Percentiles rank a stretch among this genome's conserved stretches.
Conservation (phyloP, 92 coral and sea anemone species). For the Chrysogorgia sp. region DNA sequence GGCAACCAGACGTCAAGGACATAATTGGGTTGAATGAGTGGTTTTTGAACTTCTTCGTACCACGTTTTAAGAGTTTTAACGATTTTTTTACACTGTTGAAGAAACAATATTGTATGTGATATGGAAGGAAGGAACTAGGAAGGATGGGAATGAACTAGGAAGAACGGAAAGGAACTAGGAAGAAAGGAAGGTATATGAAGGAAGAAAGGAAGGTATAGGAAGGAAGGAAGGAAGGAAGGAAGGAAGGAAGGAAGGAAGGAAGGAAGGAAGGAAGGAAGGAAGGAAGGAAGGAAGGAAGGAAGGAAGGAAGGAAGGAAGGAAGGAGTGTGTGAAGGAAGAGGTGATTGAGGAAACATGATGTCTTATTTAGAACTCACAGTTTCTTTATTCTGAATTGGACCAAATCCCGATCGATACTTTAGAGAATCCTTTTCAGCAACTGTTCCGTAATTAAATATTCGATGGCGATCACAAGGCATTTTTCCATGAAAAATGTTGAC, state of each 20-base stretch:
- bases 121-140: neutral
- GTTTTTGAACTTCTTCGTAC: conserved; percentile 40
- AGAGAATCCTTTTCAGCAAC: conserved; percentile 57
- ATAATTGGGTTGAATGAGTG: conserved; percentile 42
- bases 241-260: conserved; percentile 39
- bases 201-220: neutral
- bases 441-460: conserved; percentile 61
- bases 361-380: conserved; percentile 54
- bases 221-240: conserved; percentile 32
- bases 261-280: conserved; percentile 18
- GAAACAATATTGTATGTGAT: neutral
- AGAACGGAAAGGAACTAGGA: conserved; percentile 7
- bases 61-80: conserved; percentile 51
- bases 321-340: neutral
- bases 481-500: conserved; percentile 68
- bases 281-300: neutral
- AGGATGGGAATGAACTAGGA: neutral
- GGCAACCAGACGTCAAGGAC: conserved; percentile 89
- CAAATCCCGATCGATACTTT: conserved; percentile 78
- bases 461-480: conserved; percentile 66
- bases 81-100: conserved; percentile 59
- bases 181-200: neutral
- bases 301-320: conserved; percentile 26
- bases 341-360: neutral
- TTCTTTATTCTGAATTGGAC: conserved; percentile 70